Percentiles rank a stretch among this genome's conserved stretches.
Evolutionary conservation across 2,113 vertebrate species (phyloP).

Genomic region (Hymenochirus boettgeri): DNA sequence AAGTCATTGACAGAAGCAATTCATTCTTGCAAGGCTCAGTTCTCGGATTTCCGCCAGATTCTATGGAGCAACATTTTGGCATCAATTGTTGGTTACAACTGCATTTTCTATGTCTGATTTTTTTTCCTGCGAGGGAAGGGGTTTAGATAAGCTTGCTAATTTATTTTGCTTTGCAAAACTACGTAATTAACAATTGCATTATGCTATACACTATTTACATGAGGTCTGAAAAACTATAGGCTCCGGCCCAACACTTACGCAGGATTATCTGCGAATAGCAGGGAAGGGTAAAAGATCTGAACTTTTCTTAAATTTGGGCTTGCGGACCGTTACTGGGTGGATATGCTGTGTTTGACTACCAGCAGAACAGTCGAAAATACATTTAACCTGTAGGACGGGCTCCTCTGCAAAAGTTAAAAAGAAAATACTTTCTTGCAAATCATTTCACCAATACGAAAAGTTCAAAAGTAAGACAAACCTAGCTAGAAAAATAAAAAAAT

Average conservation of each 20-base stretch:
- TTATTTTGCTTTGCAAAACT: slow-evolving; percentile 25
- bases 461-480: too few species aligned
- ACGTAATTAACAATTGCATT: slow-evolving; percentile 2
- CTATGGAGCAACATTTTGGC: slow-evolving; percentile 38
- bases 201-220: neutral
- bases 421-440: too few species aligned
- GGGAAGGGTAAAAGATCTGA: too few species aligned
- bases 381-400: too few species aligned
- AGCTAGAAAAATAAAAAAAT: too few species aligned
- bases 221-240: neutral
- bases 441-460: too few species aligned
- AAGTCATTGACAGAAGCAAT: slow-evolving; percentile 30
- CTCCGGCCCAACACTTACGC: neutral
- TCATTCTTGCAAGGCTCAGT: slow-evolving; percentile 24
- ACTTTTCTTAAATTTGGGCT: neutral
- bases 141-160: slow-evolving; percentile 25
- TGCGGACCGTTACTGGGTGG: too few species aligned
- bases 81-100: slow-evolving; percentile 26
- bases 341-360: too few species aligned
- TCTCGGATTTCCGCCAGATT: slow-evolving; percentile 26
- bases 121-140: slow-evolving; percentile 22
- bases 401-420: too few species aligned
- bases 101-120: slow-evolving; percentile 34
- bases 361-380: too few species aligned
- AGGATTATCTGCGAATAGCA: neutral